Evolutionary conservation across 2,888 invertebrate species (phyloP).

Genomic region (Peribatodes rhomboidaria): DNA sequence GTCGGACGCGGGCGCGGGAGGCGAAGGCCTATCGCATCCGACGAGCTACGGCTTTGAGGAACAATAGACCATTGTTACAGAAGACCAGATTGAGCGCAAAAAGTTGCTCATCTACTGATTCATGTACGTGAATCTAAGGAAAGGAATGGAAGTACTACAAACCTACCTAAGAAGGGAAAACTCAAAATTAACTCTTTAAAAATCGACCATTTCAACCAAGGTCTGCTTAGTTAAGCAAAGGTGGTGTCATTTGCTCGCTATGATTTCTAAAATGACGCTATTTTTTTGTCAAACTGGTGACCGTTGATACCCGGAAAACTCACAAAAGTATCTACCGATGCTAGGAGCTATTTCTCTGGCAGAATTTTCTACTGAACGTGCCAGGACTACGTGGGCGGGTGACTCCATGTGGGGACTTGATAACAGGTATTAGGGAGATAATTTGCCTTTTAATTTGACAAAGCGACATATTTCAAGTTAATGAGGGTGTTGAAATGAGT

Average conservation of each 20-base stretch:
- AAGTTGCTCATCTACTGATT: no score
- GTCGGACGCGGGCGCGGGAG: conserved; percentile 12
- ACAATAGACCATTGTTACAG: conserved; percentile 3
- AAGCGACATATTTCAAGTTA: conserved; percentile 9
- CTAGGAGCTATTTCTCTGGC: background rate
- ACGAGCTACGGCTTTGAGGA: conserved; percentile 9
- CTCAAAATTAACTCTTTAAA: no score
- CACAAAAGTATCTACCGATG: background rate
- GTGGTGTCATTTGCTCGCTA: no score
- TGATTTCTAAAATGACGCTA: no score
- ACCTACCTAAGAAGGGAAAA: no score
- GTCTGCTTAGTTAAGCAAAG: no score
- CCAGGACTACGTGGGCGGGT: conserved; percentile 5
- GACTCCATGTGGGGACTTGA: conserved; percentile 13
- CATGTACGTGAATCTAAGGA: no score
- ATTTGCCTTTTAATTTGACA: conserved; percentile 17
- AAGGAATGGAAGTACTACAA: no score
- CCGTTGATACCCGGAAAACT: no score
- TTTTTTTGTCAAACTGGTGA: no score
- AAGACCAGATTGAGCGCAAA: background rate
- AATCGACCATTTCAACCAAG: no score
- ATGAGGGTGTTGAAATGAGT: conserved; percentile 12
- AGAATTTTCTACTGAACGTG: background rate
- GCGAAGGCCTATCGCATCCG: conserved; percentile 22
- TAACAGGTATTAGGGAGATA: conserved; percentile 19